Evolutionary conservation across 1,140 invertebrate genomes (phyloP).

Genomic region (Penaeus indicus): DNA sequence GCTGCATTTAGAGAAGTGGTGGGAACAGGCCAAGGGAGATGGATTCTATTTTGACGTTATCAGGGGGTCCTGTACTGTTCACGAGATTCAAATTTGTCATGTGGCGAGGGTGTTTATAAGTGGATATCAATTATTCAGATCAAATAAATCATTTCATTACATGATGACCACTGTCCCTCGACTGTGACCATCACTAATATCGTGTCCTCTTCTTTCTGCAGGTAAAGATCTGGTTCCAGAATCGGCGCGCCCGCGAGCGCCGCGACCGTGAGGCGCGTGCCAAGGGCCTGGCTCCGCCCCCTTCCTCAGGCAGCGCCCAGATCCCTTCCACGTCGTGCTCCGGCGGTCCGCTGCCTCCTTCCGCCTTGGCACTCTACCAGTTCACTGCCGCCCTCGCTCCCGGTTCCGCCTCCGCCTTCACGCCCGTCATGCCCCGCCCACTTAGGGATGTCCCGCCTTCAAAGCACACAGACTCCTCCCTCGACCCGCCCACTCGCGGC

Average conservation of each 20-base stretch:
- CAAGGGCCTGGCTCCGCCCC: constrained; percentile 46
- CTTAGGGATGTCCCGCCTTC: constrained; percentile 29
- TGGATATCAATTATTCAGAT: not conserved
- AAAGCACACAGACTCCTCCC: constrained; percentile 31
- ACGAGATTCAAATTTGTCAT: no score
- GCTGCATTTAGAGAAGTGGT: no score
- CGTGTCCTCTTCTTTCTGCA: constrained; percentile 68
- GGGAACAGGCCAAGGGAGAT: no score
- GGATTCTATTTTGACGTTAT: no score
- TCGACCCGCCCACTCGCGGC: constrained; percentile 28
- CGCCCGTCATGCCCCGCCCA: constrained; percentile 57
- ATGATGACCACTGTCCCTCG: no score
- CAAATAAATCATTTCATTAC: not conserved
- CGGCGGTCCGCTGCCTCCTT: constrained; percentile 42
- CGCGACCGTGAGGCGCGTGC: constrained; percentile 70
- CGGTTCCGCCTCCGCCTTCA: constrained; percentile 53
- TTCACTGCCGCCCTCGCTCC: constrained; percentile 54
- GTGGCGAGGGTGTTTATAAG: no score
- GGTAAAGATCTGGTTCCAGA: constrained; percentile 91
- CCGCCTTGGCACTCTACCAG: constrained; percentile 59
- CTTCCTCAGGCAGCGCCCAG: not conserved
- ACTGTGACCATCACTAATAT: not conserved
- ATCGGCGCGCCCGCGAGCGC: constrained; percentile 80
- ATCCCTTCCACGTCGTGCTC: not conserved
- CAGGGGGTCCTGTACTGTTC: no score